Evolutionary conservation across 2,113 vertebrate species (phyloP), one percentile per base, ranked within the genome.

Genomic region (Leiothrix lutea): DNA sequence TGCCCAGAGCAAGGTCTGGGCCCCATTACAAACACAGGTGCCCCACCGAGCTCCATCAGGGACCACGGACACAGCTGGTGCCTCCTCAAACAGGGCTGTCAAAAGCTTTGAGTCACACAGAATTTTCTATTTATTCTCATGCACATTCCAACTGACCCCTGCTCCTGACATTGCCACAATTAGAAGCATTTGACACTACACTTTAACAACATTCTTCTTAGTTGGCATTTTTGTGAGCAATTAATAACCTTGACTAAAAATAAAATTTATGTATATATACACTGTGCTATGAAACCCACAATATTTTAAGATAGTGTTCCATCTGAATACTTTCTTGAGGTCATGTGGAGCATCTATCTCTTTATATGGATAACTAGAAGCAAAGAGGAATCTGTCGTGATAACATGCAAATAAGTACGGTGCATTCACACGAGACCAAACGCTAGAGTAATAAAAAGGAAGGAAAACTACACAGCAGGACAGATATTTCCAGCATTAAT

Each of bases 391-490:
- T 94, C 60, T 11, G n/a, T 77, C 13, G 11, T 84, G 95, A 86
- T 94, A 97, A 95, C 69, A 94, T 57, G 81, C 74, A 95, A 94
- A 95, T 86, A 91, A 94, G 87, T 71, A 87, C 38, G 70, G 72
- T 95, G 81, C 92, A 89, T 91, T 96, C 88, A 90, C 56, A 96
- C 7, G 84, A 92, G 92, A 96, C 92, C 87, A 94, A 87, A 78
- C 70, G 36, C 57, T 35, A 29, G 69, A 91, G 67, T 73, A 77
- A 94, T 95, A 95, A 96, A 95, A 83, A 90, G 70, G 83, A 95
- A 93, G 45, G 80, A 94, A 97, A 96, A 94, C 80, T 74, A 86
- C 77, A 57, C 83, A 97, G 91, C 95, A 95, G 86, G 87, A 71
- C 40, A 86, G 80, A 84, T 90, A 64, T 93, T 97, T 91, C 79